Evolutionary conservation across 2,888 invertebrate genomes (phyloP).

Genomic region (Microctonus brassicae): DNA sequence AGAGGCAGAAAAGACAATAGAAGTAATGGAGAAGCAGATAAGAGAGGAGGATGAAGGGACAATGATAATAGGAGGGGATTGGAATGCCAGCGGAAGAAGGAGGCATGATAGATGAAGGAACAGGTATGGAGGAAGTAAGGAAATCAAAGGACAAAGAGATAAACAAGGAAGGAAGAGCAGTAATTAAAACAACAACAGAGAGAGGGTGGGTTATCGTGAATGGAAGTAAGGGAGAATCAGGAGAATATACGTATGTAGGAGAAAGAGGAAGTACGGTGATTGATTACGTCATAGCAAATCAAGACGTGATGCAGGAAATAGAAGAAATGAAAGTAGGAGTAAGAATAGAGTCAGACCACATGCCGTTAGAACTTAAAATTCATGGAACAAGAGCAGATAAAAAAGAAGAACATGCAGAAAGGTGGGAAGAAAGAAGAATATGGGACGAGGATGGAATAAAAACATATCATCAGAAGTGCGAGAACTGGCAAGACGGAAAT

Average conservation of each 20-base stretch:
- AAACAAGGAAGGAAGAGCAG: constrained; percentile 21
- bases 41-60: neutral
- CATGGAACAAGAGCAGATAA: neutral
- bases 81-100: constrained; percentile 30
- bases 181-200: constrained; percentile 14
- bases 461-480: neutral
- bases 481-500: neutral
- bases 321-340: neutral
- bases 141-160: constrained; percentile 31
- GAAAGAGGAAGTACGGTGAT: constrained; percentile 24
- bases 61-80: constrained; percentile 31
- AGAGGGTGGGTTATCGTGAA: constrained; percentile 36
- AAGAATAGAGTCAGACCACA: constrained; percentile 15
- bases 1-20: too few relatives aligned
- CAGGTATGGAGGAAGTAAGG: neutral
- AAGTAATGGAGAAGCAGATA: too few relatives aligned
- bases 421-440: neutral
- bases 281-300: constrained; percentile 26
- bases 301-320: constrained; percentile 1
- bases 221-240: constrained; percentile 30
- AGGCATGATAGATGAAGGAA: neutral
- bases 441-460: neutral
- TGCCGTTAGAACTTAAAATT: neutral
- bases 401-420: neutral
- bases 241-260: constrained; percentile 34